Conservation (phyloP, 1,140 invertebrate genomes). For the Acromyrmex heyeri region DNA sequence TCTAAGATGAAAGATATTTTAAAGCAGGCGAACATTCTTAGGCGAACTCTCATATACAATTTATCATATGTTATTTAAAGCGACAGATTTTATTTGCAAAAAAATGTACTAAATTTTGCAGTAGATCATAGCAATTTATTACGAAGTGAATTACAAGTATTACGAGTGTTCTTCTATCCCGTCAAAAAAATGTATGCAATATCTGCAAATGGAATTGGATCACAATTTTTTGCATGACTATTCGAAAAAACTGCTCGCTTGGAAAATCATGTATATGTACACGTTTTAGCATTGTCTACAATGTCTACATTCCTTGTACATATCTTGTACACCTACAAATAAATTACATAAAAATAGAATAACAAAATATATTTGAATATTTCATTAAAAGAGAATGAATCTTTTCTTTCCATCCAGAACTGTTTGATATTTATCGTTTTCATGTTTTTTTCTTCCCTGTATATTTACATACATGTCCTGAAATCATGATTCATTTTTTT, state of each 20-base stretch:
- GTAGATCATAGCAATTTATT: conserved; percentile 5
- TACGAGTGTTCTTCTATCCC: conserved; percentile 23
- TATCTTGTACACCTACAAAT: conserved; percentile 1
- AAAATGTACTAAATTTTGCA: conserved; percentile 12
- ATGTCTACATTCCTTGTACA: conserved; percentile 37
- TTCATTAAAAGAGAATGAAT: conserved; percentile 24
- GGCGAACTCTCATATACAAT: not conserved
- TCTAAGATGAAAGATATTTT: conserved; percentile 8
- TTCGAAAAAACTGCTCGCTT: not conserved
- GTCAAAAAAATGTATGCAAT: conserved; percentile 21
- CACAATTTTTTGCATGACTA: conserved; percentile 9
- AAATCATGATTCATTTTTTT: conserved; percentile 27
- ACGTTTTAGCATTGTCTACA: not conserved
- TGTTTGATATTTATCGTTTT: not conserved
- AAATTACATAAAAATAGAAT: conserved; percentile 21
- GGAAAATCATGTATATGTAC: conserved; percentile 41
- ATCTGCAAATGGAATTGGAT: not conserved
- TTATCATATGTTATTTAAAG: not conserved
- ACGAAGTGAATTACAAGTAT: not conserved
- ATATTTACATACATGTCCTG: not conserved
- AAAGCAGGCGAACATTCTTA: not conserved
- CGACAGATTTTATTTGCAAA: conserved; percentile 10
- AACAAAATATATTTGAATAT: conserved; percentile 37
- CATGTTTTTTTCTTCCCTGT: not conserved
- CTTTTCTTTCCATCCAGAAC: conserved; percentile 15